A percentile compares a stretch with the other conserved stretches of the same genome.
phyloP scores from a whole-genome alignment of 2,113 vertebrate species.

The Condylura cristata region DNA sequence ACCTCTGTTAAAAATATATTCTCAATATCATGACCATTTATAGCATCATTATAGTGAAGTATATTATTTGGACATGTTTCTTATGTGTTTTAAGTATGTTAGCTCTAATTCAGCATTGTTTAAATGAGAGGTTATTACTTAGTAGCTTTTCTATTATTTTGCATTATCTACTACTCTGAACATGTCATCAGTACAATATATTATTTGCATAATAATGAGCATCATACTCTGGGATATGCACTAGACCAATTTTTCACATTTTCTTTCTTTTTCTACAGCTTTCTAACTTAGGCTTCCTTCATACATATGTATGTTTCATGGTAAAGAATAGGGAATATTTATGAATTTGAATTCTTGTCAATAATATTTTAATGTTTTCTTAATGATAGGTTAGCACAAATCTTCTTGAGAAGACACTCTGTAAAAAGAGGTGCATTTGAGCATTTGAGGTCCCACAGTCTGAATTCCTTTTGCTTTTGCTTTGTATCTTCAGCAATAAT shows the following conservation, averaged over 20 bases:
- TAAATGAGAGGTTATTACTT: slow-evolving; percentile 44
- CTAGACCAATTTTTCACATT: slow-evolving; percentile 7
- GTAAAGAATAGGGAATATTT: slow-evolving; percentile 21
- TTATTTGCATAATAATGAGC: slow-evolving; percentile 64
- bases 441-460: background rate
- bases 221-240: background rate
- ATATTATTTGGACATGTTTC: slow-evolving; percentile 25
- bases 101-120: background rate
- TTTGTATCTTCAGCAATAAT: background rate
- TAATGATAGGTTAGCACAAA: background rate
- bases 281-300: background rate
- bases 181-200: slow-evolving; percentile 15
- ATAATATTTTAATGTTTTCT: background rate
- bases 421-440: background rate
- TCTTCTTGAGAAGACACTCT: background rate
- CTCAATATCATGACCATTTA: slow-evolving; percentile 9
- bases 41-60: slow-evolving; percentile 25
- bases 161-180: slow-evolving; percentile 1
- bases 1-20: slow-evolving; percentile 33
- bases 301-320: background rate
- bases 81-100: background rate
- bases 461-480: background rate
- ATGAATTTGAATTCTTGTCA: slow-evolving; percentile 14
- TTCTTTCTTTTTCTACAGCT: background rate
- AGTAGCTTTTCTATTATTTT: slow-evolving; percentile 38